Evolutionary conservation across 1,140 invertebrate species (phyloP).

Genomic region (Drosophila orena): DNA sequence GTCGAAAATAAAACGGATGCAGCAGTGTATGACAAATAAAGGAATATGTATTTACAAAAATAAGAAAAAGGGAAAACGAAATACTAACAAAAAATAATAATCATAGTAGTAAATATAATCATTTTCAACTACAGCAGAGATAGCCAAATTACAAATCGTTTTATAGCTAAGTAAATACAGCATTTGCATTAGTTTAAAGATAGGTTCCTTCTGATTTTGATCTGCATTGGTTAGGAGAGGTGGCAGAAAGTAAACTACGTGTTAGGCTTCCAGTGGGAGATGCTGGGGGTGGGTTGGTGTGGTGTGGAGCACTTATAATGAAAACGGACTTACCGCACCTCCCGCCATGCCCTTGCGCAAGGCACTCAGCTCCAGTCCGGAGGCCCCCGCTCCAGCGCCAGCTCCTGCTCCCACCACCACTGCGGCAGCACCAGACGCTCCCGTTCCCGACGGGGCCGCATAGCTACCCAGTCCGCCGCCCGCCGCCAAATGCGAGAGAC

Average conservation of each 20-base stretch:
- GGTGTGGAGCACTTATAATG: conserved; percentile 74
- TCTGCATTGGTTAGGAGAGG: conserved; percentile 31
- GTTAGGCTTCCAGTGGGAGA: conserved; percentile 59
- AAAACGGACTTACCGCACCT: conserved; percentile 83
- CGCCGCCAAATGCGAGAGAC: conserved; percentile 58
- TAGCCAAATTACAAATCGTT: conserved; percentile 31
- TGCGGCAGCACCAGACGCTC: conserved; percentile 20
- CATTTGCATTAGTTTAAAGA: conserved; percentile 41
- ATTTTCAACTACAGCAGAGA: conserved; percentile 33
- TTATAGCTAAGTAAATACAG: conserved; percentile 38
- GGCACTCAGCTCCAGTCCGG: conserved; percentile 66
- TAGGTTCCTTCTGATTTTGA: conserved; percentile 13
- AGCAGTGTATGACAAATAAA: conserved; percentile 43
- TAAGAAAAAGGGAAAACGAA: conserved; percentile 17
- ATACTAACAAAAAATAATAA: conserved; percentile 51
- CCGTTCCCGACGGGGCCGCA: conserved; percentile 26
- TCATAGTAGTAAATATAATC: conserved; percentile 33
- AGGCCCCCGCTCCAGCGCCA: conserved; percentile 25
- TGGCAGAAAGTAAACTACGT: conserved; percentile 51
- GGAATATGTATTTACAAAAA: conserved; percentile 57
- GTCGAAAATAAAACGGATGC: conserved; percentile 68
- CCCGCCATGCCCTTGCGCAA: conserved; percentile 74
- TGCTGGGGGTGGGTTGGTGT: conserved; percentile 52
- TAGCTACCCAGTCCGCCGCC: conserved; percentile 54
- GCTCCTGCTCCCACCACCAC: conserved; percentile 36